Evolutionary conservation across 2,797 vertebrate species (phyloP).

Genomic region (Alauda arvensis): DNA sequence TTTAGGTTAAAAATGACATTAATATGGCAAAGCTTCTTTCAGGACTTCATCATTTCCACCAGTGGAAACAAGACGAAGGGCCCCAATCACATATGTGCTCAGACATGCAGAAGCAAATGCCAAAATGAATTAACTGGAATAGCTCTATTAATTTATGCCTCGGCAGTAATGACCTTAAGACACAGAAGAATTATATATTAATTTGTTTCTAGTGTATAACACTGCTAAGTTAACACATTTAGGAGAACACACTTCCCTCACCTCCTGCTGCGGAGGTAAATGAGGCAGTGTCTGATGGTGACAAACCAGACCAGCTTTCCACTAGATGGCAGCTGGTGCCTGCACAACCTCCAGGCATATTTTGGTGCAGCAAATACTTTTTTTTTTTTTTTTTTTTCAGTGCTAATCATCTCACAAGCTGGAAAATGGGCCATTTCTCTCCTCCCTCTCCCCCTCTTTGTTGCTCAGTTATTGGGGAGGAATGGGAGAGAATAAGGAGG

Average conservation of each 20-base stretch:
- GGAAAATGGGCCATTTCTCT: constrained; percentile 68
- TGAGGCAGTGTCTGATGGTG: constrained; percentile 28
- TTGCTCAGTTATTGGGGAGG: constrained; percentile 71
- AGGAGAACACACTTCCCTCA: constrained; percentile 34
- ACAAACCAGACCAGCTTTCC: constrained; percentile 24
- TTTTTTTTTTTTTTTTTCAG: neutral
- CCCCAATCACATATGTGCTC: constrained; percentile 52
- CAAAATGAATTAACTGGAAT: constrained; percentile 64
- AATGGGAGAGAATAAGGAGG: neutral
- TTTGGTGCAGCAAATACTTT: constrained; percentile 34
- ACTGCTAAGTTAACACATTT: constrained; percentile 67
- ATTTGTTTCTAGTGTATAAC: constrained; percentile 67
- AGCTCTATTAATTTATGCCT: constrained; percentile 73
- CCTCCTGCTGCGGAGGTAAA: constrained; percentile 67
- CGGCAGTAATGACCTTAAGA: constrained; percentile 72
- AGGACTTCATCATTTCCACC: constrained; percentile 30
- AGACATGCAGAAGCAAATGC: constrained; percentile 66
- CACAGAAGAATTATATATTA: constrained; percentile 72
- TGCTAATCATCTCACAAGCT: constrained; percentile 60
- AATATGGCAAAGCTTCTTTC: constrained; percentile 27
- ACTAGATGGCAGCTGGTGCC: constrained; percentile 78
- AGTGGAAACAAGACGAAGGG: neutral
- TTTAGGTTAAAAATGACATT: constrained; percentile 52
- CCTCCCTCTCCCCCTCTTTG: constrained; percentile 42
- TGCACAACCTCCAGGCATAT: constrained; percentile 39